Evolutionary conservation across 2,113 vertebrate genomes (phyloP), one percentile per base, ranked within the genome.

Genomic region (Aegotheles bennettii): DNA sequence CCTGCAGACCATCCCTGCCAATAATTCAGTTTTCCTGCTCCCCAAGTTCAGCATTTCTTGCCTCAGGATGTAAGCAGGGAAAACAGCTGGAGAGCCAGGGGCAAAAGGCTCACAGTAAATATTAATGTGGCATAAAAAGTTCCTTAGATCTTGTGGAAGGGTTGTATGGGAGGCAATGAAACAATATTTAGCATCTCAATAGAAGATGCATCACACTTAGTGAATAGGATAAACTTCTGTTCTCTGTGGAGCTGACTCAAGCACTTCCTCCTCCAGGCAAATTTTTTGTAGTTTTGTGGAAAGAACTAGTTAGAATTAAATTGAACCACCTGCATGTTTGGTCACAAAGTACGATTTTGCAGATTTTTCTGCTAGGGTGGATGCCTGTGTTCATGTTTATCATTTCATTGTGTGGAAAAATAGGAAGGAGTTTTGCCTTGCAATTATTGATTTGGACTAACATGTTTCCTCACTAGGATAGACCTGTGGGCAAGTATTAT

Each of bases 111-210:
- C 79, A 74, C 63, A 91, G 35, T 88, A 78, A 88, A 84, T 93
- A 67, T 29, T 82, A 94, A 85, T 81, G 47, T 88, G 56, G 35
- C 60, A 94, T 85, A 90, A 92, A 89, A 77, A 84, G 51, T 75
- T 88, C 36, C 84, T 96, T 53, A 90, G 56, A 91, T 81, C 47
- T 84, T 81, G 70, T 36, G 59, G 83, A 88, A 96, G 64, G 38
- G 56, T 80, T 94, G 76, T 74, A 80, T 63, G 45, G 90, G 85
- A 95, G 38, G 88, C 83, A 96, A 56, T 75, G 76, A 92, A 90
- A 77, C 51, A 77, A 83, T 78, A 94, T 69, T 95, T 95, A 94
- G 92, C 96, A 96, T 95, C 92, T 97, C 84, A 97, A 91, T 90
- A 93, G 76, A 93, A 89, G 85, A 94, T 68, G 90, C 86, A 92